Evolutionary conservation across 2,797 vertebrate species (phyloP).

Genomic region (Echiichthys vipera): DNA sequence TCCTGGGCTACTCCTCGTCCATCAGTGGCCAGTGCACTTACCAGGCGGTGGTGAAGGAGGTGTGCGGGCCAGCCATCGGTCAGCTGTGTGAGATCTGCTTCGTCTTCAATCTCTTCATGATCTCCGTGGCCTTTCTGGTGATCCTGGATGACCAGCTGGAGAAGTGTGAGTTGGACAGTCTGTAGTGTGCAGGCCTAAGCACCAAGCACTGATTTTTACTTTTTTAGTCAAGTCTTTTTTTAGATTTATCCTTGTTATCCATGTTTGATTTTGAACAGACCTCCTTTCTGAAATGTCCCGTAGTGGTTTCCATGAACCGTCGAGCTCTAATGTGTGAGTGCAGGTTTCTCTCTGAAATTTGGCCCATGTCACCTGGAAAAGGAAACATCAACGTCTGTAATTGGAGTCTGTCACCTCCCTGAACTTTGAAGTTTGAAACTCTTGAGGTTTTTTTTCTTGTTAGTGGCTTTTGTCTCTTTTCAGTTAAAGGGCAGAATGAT

Average conservation of each 20-base stretch:
- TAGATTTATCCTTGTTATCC: too few species aligned
- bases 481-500: background rate
- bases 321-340: background rate
- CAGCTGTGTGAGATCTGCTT: slow-evolving; percentile 95
- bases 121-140: slow-evolving; percentile 94
- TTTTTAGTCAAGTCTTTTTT: background rate
- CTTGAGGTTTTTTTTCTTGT: too few species aligned
- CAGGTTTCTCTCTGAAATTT: background rate
- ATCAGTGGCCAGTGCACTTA: slow-evolving; percentile 91
- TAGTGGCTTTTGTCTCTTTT: background rate
- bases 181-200: background rate
- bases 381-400: background rate
- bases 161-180: slow-evolving; percentile 87
- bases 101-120: slow-evolving; percentile 95
- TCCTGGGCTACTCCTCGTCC: slow-evolving; percentile 91
- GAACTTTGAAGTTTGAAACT: background rate
- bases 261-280: background rate
- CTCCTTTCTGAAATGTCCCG: background rate
- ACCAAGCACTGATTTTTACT: accelerated
- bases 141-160: slow-evolving; percentile 95
- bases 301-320: background rate
- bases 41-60: slow-evolving; percentile 90
- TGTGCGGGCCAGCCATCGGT: slow-evolving; percentile 89
- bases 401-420: background rate
- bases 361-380: background rate